Evolutionary conservation across 2,113 vertebrate genomes (phyloP).

Genomic region (Numenius arquata): DNA sequence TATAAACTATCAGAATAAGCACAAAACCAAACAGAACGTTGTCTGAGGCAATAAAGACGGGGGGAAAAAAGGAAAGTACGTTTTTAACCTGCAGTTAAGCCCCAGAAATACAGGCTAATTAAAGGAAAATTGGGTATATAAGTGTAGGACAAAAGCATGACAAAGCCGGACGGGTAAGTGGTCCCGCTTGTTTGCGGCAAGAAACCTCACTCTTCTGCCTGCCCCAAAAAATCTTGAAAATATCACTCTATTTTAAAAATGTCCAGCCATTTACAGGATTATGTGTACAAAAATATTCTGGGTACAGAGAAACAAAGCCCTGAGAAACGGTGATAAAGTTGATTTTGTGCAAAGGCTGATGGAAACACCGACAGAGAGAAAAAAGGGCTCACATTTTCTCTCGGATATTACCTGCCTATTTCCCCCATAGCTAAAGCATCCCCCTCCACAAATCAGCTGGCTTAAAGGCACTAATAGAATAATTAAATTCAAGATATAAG

Average conservation of each 20-base stretch:
- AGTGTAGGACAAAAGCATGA: not conserved
- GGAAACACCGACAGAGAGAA: not conserved
- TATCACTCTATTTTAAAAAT: rapidly evolving
- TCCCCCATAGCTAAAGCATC: rapidly evolving
- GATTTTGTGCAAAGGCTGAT: rapidly evolving
- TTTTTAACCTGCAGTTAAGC: not conserved
- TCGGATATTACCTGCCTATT: rapidly evolving
- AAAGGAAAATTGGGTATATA: not conserved
- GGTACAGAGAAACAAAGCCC: rapidly evolving
- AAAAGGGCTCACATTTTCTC: rapidly evolving
- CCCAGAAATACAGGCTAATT: not conserved
- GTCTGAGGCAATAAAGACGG: not conserved
- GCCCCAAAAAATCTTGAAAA: not conserved
- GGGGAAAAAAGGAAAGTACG: rapidly evolving
- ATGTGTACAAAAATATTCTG: rapidly evolving
- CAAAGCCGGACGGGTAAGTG: rapidly evolving
- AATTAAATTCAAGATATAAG: not conserved
- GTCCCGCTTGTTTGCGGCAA: rapidly evolving
- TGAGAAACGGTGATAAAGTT: rapidly evolving
- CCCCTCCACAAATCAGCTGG: rapidly evolving
- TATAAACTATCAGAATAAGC: not conserved
- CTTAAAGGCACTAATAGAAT: not conserved
- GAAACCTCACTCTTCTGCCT: not conserved
- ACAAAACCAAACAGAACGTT: not conserved
- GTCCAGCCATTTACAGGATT: not conserved